A percentile compares a stretch with the other conserved stretches of the same genome.
phyloP scores from a whole-genome alignment of 2,888 invertebrate genomes.

The Anthoptus insignis region DNA sequence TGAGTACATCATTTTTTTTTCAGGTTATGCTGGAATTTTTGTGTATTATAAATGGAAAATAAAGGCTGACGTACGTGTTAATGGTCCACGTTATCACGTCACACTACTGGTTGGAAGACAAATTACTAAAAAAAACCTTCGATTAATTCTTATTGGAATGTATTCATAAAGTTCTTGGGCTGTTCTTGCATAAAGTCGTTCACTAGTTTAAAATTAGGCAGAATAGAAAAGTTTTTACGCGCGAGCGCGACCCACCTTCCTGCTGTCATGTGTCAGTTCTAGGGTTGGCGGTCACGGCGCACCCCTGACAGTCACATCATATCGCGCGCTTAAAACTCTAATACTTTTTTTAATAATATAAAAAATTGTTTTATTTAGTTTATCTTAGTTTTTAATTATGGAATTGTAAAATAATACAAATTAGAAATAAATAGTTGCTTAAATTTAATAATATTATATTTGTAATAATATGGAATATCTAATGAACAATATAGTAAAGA shows the following conservation, averaged over 20 bases:
- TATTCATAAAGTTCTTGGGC: background rate
- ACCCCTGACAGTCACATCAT: conserved; percentile 21
- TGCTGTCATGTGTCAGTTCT: conserved; percentile 6
- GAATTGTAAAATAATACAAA: too few species aligned
- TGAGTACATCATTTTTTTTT: conserved; percentile 54
- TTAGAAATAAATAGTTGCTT: too few species aligned
- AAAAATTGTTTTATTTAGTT: too few species aligned
- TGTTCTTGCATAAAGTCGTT: conserved; percentile 42
- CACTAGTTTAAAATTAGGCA: conserved; percentile 28
- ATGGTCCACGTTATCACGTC: conserved; percentile 23
- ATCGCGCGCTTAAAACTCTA: background rate
- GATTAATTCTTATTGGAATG: background rate
- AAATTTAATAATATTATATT: too few species aligned
- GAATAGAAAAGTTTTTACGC: conserved; percentile 23
- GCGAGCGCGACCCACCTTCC: background rate
- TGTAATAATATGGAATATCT: too few species aligned
- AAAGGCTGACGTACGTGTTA: conserved; percentile 36
- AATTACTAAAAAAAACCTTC: background rate
- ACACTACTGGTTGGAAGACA: conserved; percentile 13
- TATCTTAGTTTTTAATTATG: too few species aligned
- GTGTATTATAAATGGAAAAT: conserved; percentile 43
- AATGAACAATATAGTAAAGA: too few species aligned
- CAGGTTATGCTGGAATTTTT: background rate
- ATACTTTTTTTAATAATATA: too few species aligned
- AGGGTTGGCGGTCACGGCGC: conserved; percentile 22